phyloP scores from a whole-genome alignment of 92 coral and sea anemone species.

The Micromussa lordhowensis region DNA sequence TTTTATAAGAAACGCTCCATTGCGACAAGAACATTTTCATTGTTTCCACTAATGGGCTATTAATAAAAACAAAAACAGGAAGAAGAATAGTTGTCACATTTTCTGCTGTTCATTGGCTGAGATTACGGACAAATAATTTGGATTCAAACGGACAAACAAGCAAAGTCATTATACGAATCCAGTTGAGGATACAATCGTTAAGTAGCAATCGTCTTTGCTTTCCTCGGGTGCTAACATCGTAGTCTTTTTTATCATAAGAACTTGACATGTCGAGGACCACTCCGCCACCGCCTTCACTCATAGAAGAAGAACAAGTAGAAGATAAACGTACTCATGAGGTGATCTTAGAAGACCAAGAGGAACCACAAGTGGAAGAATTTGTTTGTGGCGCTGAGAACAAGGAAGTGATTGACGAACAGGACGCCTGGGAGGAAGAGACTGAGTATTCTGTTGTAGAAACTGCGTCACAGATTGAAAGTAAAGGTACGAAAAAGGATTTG shows the following conservation, averaged over 20 bases:
- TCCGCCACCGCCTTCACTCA: background rate
- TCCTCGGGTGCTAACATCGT: background rate
- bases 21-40: background rate
- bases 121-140: background rate
- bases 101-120: background rate
- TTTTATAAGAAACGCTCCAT: background rate
- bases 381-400: constrained; percentile 50
- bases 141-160: background rate
- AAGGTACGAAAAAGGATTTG: constrained; percentile 48
- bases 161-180: background rate
- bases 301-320: background rate
- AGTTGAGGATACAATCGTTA: background rate
- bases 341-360: constrained; percentile 63
- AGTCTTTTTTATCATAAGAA: constrained; percentile 2
- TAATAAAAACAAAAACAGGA: background rate
- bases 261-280: constrained; percentile 11
- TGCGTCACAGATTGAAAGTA: constrained; percentile 47
- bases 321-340: background rate
- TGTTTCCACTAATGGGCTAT: background rate
- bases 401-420: constrained; percentile 46
- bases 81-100: background rate
- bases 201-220: background rate
- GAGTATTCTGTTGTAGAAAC: constrained; percentile 62
- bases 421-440: constrained; percentile 76
- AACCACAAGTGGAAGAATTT: constrained; percentile 42